A percentile compares a stretch with the other conserved stretches of the same genome.
These are phyloP conservation scores for Malaclemys terrapin DNA, from an alignment of 2,113 vertebrate genomes.

Conservation along the genomic window DNA sequence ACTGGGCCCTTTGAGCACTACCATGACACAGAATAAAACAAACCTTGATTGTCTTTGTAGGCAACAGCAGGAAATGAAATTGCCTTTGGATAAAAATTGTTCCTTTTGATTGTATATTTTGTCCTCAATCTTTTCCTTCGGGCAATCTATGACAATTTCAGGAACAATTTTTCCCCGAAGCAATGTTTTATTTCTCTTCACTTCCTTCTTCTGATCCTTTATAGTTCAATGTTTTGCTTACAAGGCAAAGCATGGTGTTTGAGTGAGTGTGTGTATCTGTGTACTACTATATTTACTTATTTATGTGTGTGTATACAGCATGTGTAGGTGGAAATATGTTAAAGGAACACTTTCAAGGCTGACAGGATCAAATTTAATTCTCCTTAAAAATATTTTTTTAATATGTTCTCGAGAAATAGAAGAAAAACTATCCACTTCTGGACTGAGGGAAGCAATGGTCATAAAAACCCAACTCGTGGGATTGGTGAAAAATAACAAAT, in stretches of 20 bases:
- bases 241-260: neutral
- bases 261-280: neutral
- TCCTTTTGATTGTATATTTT: conserved; percentile 68
- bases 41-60: conserved; percentile 47
- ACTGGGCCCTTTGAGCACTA: conserved; percentile 59
- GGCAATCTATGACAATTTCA: conserved; percentile 58
- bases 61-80: conserved; percentile 66
- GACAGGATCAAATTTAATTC: conserved; percentile 47
- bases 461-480: neutral
- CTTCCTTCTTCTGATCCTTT: conserved; percentile 30
- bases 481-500: conserved; percentile 19
- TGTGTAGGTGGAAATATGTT: no score
- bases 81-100: conserved; percentile 72
- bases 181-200: conserved; percentile 53
- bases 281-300: conserved; percentile 14
- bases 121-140: conserved; percentile 53
- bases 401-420: neutral
- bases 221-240: conserved; percentile 7
- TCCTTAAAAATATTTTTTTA: conserved; percentile 21
- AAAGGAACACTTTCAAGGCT: conserved; percentile 53
- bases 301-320: conserved; percentile 27
- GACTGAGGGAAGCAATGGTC: neutral
- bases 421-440: conserved; percentile 3
- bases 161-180: conserved; percentile 24
- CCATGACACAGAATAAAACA: conserved; percentile 55